Evolutionary conservation across 1,140 invertebrate genomes (phyloP), one percentile per base, ranked within the genome.

Genomic region (Heliconius nattereri): DNA sequence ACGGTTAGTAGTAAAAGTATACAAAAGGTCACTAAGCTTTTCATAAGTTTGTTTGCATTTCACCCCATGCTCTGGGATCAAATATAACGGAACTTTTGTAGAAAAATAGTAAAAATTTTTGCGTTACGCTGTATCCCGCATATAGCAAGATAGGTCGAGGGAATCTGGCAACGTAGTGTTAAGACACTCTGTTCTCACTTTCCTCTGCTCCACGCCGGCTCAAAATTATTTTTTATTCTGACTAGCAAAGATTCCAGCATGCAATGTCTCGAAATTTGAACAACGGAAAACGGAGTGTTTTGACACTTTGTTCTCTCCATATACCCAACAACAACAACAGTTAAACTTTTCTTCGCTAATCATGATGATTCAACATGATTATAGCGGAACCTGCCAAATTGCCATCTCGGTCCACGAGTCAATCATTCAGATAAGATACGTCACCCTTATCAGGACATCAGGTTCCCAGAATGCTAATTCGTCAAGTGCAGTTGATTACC

Each of bases 401-500:
- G 23, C 23, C 57, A 13, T 11, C 57, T 66, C 23, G 9, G 9
- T 66, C 57, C 13, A 66, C 57, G 23, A 66, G 23, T 66, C 20
- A 66, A 66, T 66, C 57, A 66, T 66, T 13, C 40, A 66, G 57
- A 23, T 66, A 66, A 66, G 54, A 57, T 2, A 66, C 23, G 57
- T 66, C 57, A 66, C n/a, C 23, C 20, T 66, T 66, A 66, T 66
- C 57, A 66, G 6, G 23, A 66, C 54, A 66, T 66, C 13, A 26
- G 57, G n/a, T 29, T 26, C 13, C 11, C 23, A 8, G 2, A 29
- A 66, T 66, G 60, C 23, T 66, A 66, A 76, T 45, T 76, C 66
- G 75, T 3, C 60, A 29, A 76, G 19, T 66, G n/a, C 75, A 29
- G 57, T 66, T 70, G 57, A 76, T 76, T 76, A 76, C 52, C n/a